Base-by-base conservation (phyloP, 2,113 vertebrate genomes). In the Prietella phreatophila region DNA sequence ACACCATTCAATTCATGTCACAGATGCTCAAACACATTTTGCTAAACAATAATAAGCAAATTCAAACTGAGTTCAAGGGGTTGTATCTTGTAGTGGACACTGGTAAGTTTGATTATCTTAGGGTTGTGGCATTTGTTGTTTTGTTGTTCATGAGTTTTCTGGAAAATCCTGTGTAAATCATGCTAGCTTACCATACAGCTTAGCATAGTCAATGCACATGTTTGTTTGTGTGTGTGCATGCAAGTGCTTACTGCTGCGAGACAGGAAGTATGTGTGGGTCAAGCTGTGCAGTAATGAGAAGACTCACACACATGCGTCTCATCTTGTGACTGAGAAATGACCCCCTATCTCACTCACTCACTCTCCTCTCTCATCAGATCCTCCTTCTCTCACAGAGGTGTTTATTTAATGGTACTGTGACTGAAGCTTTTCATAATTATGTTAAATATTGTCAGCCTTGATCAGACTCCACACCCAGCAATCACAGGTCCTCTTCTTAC, bases 401-500 rank as follows among this genome's bases (percentile, higher is more conserved):
- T 91, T 92, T 92, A 91, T 92, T 91, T 91, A 92, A 90, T 89
- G 89, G 85, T 71, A 89, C 87, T 82, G 87, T 92, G 91, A 92
- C 90, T 92, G 91, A 92, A 91, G 91, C 89, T 90, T 92, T 92
- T 91, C 87, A 88, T 91, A 92, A 92, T 92, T 91, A 91, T 91
- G 88, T 91, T 92, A 91, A 92, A 91, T 91, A 91, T 85, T 90
- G 91, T 92, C 91, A 90, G 89, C 73, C 84, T 85, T 86, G 82
- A 89, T 91, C 88, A 91, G 78, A 86, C 86, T 91, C 91, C 79
- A 89, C 87, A 87, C 86, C 84, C 84, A 88, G 82, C 88, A 89
- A 90, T 90, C 85, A 91, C 89, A 92, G 85, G 89, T 87, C 89
- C 88, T 85, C 86, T 90, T 85, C 60, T 88, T 87, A 90, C 83